These are phyloP conservation scores for Cirrhinus molitorella DNA, from an alignment of 2,797 vertebrate species.

Conservation along the genomic window DNA sequence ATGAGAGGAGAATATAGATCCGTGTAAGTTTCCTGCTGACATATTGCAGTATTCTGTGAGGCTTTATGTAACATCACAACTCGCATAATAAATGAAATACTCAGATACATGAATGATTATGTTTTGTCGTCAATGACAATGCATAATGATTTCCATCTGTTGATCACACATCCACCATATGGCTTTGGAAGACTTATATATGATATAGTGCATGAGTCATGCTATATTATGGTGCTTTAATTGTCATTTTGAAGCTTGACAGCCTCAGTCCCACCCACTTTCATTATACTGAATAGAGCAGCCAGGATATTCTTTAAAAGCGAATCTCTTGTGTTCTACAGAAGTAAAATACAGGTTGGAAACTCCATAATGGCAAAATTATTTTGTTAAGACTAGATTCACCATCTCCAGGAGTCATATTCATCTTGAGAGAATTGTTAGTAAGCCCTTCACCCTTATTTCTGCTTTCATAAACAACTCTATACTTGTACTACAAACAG, in stretches of 20 bases:
- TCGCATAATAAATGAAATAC: background rate
- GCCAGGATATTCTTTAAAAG: background rate
- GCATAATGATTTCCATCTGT: background rate
- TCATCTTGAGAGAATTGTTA: background rate
- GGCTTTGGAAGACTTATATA: background rate
- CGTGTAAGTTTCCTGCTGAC: background rate
- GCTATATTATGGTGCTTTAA: background rate
- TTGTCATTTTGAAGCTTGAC: background rate
- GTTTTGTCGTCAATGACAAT: background rate
- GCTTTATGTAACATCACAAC: background rate
- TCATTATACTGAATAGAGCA: background rate
- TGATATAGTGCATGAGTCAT: background rate
- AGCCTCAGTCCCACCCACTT: background rate
- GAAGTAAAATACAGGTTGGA: background rate
- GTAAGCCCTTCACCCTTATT: background rate
- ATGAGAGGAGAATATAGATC: background rate
- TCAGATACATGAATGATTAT: background rate
- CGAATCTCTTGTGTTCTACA: background rate
- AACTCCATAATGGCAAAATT: background rate
- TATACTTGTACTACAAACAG: conserved; percentile 19
- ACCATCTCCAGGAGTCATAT: background rate
- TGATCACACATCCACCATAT: background rate
- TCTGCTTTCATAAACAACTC: conserved; percentile 19
- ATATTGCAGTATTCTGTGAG: background rate
- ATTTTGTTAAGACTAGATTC: background rate